Evolutionary conservation across 2,888 invertebrate species (phyloP), one percentile per base, ranked within the genome.

Genomic region (Caenorhabditis drosophilae): DNA sequence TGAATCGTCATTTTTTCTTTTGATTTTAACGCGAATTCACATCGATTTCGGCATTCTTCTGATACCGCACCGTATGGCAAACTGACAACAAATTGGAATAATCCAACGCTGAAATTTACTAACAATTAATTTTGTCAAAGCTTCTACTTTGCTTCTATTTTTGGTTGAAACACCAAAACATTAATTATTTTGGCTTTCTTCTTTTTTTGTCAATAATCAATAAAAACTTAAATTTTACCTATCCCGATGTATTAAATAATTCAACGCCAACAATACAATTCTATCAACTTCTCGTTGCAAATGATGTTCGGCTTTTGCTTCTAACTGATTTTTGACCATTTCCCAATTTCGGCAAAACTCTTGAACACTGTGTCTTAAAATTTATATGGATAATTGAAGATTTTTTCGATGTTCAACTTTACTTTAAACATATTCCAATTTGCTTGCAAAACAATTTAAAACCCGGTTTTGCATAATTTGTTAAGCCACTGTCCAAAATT

Each of bases 61-160:
- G 81, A 78, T 12, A 78, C 69, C 1, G 60, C 56, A 11, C 61
- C 73, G 61, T 71, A 82, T 15, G 83, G 83, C 23, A 83, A 64
- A 31, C 75, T 78, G 4, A 81, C 80, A 18, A 83, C 66, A 48
- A 81, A 83, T 57, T 83, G 83, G 69, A 80, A 81, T 16, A 83
- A 50, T 16, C 79, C 82, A 27, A 75, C 58, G 35, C 79, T 80
- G 45, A 40, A 75, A 51, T 7, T n/a, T n/a, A n/a, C n/a, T n/a
- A n/a, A n/a, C n/a, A n/a, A n/a, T n/a, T n/a, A n/a, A n/a, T n/a
- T 54, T 12, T 34, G 35, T 11, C 11, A 34, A 15, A 34, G 11
- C 15, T 12, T 12, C 35, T 12, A 15, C 9, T 42, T 42, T 42
- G 15, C 11, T 18, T 42, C 42, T 9, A 42, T 15, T n/a, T n/a